These are phyloP conservation scores for Odocoileus virginianus DNA, from an alignment of 2,113 vertebrate species.

Conservation along the genomic window DNA sequence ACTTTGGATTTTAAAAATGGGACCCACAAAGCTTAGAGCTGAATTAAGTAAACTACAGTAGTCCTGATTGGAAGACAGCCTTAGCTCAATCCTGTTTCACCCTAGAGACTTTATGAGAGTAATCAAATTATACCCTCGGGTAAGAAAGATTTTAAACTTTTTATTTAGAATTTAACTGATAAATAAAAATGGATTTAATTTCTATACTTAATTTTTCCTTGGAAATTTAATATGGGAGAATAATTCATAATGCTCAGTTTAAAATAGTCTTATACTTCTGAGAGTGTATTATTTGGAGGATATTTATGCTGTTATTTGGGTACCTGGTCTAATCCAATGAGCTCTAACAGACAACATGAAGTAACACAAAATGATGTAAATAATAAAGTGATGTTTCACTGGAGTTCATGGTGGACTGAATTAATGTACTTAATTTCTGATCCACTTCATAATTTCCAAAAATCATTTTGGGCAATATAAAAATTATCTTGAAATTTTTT, in stretches of 20 bases:
- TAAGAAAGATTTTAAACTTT: neutral
- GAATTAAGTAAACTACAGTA: neutral
- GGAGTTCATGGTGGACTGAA: neutral
- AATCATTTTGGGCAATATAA: neutral
- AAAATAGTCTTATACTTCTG: neutral
- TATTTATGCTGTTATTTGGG: neutral
- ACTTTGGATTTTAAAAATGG: neutral
- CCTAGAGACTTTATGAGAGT: neutral
- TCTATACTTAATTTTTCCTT: neutral
- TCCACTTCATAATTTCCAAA: neutral
- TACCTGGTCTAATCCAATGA: neutral
- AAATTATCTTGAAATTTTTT: neutral
- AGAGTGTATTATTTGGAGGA: neutral
- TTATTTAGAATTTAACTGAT: neutral
- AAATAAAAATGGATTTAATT: neutral
- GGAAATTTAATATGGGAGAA: neutral
- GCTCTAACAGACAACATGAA: neutral
- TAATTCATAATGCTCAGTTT: neutral
- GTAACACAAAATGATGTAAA: neutral
- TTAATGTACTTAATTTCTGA: neutral
- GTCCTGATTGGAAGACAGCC: neutral
- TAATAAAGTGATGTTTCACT: neutral
- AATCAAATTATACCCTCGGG: neutral
- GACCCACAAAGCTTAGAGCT: neutral
- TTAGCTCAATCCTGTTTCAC: neutral